Evolutionary conservation across 2,797 vertebrate genomes (phyloP).

Genomic region (Danio choprae): DNA sequence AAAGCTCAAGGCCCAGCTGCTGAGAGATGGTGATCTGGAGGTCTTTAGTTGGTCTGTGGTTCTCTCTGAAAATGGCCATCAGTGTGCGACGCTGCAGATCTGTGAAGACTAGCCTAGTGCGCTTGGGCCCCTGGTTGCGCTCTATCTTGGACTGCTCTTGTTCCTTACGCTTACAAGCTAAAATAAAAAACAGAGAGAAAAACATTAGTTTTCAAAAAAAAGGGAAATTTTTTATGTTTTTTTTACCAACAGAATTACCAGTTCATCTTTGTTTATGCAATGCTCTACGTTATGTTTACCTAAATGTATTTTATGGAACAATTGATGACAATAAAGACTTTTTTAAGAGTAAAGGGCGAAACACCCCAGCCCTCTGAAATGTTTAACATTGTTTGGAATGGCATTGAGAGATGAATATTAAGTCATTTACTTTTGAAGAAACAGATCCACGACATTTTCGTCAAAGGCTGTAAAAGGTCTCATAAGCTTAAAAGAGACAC

Average conservation of each 20-base stretch:
- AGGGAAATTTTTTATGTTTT: neutral
- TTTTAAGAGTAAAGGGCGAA: no score
- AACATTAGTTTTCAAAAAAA: neutral
- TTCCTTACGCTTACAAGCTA: slow-evolving; percentile 89
- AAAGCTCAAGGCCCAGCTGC: slow-evolving; percentile 87
- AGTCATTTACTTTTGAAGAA: neutral
- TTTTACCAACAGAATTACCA: neutral
- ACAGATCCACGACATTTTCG: neutral
- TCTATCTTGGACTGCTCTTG: slow-evolving; percentile 86
- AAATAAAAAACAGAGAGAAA: slow-evolving; percentile 47
- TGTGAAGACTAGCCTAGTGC: slow-evolving; percentile 86
- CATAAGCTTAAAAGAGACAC: neutral
- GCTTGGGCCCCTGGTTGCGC: slow-evolving; percentile 86
- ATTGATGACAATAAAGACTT: neutral
- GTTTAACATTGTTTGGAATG: neutral
- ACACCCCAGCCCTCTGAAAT: neutral
- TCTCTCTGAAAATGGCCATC: slow-evolving; percentile 87
- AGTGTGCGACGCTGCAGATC: slow-evolving; percentile 88
- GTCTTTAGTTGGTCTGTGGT: slow-evolving; percentile 86
- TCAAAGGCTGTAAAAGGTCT: neutral
- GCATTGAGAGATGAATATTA: neutral
- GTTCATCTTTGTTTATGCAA: neutral
- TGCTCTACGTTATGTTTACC: no score
- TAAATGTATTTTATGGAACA: neutral
- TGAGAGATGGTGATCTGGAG: slow-evolving; percentile 88